Conservation (phyloP, 2,888 invertebrate species). For the Drosophila siamana region DNA sequence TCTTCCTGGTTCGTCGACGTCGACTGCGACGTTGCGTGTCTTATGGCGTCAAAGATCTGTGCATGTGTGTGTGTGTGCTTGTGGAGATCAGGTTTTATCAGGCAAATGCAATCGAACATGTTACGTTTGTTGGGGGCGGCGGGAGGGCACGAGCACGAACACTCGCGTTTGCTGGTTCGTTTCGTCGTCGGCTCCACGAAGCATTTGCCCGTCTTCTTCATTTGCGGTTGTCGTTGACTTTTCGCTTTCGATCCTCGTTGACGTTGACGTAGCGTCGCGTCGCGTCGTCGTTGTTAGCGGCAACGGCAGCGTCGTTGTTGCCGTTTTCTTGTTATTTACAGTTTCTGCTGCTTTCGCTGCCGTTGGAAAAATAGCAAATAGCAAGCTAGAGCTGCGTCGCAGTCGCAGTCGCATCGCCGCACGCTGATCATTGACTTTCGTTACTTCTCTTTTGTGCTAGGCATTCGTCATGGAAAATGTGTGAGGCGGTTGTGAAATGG, state of each 20-base stretch:
- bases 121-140: slow-evolving; percentile 57
- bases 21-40: slow-evolving; percentile 53
- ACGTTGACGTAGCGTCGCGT: slow-evolving; percentile 24
- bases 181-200: slow-evolving; percentile 37
- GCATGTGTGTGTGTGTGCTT: slow-evolving; percentile 33
- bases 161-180: slow-evolving; percentile 21
- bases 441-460: slow-evolving; percentile 67
- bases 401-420: slow-evolving; percentile 36
- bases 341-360: slow-evolving; percentile 75
- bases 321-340: slow-evolving; percentile 76
- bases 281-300: slow-evolving; percentile 13
- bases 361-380: slow-evolving; percentile 74
- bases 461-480: slow-evolving; percentile 77
- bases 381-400: slow-evolving; percentile 33
- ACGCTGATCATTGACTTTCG: slow-evolving; percentile 82
- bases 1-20: slow-evolving; percentile 83
- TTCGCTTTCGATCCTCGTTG: slow-evolving; percentile 77
- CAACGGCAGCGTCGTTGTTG: slow-evolving; percentile 51
- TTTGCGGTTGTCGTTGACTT: slow-evolving; percentile 55
- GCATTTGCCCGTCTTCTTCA: slow-evolving; percentile 26
- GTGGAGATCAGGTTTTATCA: slow-evolving; percentile 79
- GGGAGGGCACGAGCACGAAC: slow-evolving; percentile 20
- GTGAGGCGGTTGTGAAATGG: slow-evolving; percentile 58
- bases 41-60: slow-evolving; percentile 49
- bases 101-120: slow-evolving; percentile 72